phyloP scores from a whole-genome alignment of 2,888 invertebrate species.

The Panzeria rudis region DNA sequence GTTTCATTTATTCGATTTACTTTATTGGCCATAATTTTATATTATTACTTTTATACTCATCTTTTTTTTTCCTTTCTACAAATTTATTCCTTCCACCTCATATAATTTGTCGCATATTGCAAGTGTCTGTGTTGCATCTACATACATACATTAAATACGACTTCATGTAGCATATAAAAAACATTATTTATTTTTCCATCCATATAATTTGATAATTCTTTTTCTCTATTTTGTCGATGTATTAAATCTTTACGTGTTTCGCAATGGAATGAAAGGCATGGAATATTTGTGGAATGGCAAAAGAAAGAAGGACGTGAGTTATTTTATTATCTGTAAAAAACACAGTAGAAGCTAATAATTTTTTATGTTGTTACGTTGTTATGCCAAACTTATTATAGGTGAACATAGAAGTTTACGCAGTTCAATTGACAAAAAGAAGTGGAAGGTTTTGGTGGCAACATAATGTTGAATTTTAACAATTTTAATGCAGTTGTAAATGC shows the following conservation, averaged over 20 bases:
- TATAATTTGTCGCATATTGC: conserved; percentile 71
- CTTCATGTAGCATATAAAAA: neutral
- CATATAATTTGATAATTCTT: conserved; percentile 49
- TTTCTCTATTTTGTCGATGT: conserved; percentile 23
- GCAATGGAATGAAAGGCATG: conserved; percentile 41
- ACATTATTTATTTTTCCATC: conserved; percentile 28
- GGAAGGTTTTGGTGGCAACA: neutral
- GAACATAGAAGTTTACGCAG: conserved; percentile 24
- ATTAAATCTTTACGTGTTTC: conserved; percentile 69
- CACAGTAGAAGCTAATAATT: conserved; percentile 67
- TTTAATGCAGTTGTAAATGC: conserved; percentile 37
- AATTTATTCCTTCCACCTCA: conserved; percentile 65
- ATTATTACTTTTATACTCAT: conserved; percentile 28
- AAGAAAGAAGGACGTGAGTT: conserved; percentile 55
- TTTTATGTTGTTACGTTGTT: conserved; percentile 42
- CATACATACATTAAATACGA: conserved; percentile 42
- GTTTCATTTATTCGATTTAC: conserved; percentile 62
- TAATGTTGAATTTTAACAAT: conserved; percentile 16
- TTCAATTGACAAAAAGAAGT: neutral
- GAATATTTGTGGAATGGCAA: conserved; percentile 42
- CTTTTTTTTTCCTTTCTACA: neutral
- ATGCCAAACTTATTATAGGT: conserved; percentile 31
- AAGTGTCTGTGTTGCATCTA: conserved; percentile 31
- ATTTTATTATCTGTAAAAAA: conserved; percentile 63
- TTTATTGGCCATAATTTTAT: conserved; percentile 71